These are phyloP conservation scores for Panagrolaimus sp. DNA, from an alignment of 1,140 invertebrate genomes.

Conservation along the genomic window DNA sequence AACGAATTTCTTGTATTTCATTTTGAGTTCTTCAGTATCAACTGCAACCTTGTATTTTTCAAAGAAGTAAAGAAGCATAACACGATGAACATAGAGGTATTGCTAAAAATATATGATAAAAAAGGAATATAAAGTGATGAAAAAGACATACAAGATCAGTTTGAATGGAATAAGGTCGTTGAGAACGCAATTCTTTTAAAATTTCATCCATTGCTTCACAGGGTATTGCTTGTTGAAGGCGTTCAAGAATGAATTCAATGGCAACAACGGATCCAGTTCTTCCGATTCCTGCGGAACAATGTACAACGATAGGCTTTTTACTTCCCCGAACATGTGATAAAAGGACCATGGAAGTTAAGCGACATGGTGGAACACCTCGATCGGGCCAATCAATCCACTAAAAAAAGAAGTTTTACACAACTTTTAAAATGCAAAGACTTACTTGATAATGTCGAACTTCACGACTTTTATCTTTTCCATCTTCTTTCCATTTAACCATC, in stretches of 20 bases:
- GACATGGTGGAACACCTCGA: conserved; percentile 33
- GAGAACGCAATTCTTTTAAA: conserved; percentile 42
- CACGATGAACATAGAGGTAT: conserved; percentile 14
- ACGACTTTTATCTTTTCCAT: conserved; percentile 4
- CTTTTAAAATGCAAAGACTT: no score
- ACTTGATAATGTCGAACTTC: conserved; percentile 31
- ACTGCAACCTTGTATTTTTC: conserved; percentile 14
- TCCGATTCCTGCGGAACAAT: conserved; percentile 43
- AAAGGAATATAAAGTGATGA: background rate
- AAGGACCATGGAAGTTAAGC: conserved; percentile 30
- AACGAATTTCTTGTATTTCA: conserved; percentile 19
- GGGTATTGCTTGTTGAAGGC: conserved; percentile 32
- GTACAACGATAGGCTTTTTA: conserved; percentile 46
- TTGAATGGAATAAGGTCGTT: conserved; percentile 42
- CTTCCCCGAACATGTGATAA: conserved; percentile 34
- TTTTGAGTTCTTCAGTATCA: conserved; percentile 1
- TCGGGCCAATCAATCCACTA: conserved; percentile 42
- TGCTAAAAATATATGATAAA: background rate
- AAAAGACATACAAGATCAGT: conserved; percentile 28
- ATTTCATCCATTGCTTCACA: conserved; percentile 44
- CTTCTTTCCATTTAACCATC: conserved; percentile 21
- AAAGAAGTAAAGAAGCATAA: conserved; percentile 17
- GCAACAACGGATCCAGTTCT: conserved; percentile 44
- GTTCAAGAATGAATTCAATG: conserved; percentile 42
- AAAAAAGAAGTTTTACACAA: no score